A percentile compares a stretch with the other conserved stretches of the same genome.
Conservation (phyloP, 2,797 vertebrate genomes). For the Platyrinchus mystaceus region DNA sequence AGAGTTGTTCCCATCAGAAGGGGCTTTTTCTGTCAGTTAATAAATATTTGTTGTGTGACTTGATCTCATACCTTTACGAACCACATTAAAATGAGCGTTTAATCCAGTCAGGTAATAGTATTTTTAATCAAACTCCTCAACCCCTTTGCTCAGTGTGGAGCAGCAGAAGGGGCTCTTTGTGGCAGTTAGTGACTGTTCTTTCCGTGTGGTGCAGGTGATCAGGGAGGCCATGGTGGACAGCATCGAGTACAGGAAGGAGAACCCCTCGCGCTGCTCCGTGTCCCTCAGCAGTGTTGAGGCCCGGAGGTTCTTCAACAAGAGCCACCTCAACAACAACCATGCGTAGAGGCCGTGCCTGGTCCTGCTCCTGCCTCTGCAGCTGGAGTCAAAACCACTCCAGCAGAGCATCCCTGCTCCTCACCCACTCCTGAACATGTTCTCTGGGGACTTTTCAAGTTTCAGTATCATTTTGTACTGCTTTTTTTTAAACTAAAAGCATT, state of each 20-base stretch:
- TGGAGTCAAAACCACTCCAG: background rate
- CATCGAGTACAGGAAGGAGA: slow-evolving; percentile 86
- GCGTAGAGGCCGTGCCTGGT: background rate
- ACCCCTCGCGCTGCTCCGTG: slow-evolving; percentile 79
- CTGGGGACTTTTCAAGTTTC: background rate
- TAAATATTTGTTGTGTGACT: too few relatives aligned
- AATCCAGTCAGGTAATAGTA: background rate
- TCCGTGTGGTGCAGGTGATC: slow-evolving; percentile 80
- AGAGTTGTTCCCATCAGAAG: too few relatives aligned
- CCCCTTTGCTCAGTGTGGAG: too few relatives aligned
- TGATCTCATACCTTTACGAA: background rate
- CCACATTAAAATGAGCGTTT: background rate
- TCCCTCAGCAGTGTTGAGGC: slow-evolving; percentile 88
- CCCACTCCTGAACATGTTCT: background rate
- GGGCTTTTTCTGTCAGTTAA: too few relatives aligned
- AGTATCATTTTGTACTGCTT: background rate
- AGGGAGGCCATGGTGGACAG: slow-evolving; percentile 90
- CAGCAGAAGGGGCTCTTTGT: too few relatives aligned
- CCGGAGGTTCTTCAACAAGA: slow-evolving; percentile 84
- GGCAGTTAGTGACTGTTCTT: too few relatives aligned
- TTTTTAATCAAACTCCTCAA: background rate
- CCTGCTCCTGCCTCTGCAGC: background rate
- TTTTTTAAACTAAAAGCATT: background rate
- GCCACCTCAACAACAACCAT: slow-evolving; percentile 67
- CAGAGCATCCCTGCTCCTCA: background rate